A percentile compares a stretch with the other conserved stretches of the same genome.
These are phyloP conservation scores for Mormyrops attenuatus DNA, from an alignment of 2,797 vertebrate genomes.

Conservation along the genomic window DNA sequence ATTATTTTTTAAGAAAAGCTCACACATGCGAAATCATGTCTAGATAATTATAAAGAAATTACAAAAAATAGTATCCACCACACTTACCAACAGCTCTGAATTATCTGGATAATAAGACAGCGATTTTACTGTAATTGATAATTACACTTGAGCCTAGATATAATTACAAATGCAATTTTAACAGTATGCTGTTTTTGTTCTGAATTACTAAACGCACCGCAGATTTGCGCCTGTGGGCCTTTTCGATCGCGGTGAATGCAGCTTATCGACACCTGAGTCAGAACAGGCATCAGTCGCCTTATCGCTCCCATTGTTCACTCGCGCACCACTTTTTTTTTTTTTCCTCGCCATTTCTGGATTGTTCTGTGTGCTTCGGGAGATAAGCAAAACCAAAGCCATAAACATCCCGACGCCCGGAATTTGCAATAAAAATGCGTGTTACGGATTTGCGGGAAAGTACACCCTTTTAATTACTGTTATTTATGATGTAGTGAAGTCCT, in stretches of 20 bases:
- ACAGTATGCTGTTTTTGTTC: neutral
- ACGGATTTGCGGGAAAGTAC: neutral
- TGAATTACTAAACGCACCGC: neutral
- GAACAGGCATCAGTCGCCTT: neutral
- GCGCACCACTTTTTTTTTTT: neutral
- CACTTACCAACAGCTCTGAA: neutral
- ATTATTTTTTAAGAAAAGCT: neutral
- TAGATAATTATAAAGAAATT: neutral
- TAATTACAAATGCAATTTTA: neutral
- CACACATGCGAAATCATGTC: neutral
- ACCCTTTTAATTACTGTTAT: slow-evolving; percentile 10
- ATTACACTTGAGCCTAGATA: neutral
- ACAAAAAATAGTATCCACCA: neutral
- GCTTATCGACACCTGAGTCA: neutral
- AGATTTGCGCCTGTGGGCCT: neutral
- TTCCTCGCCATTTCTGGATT: neutral
- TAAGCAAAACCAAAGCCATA: neutral
- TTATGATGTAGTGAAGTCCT: slow-evolving; percentile 2
- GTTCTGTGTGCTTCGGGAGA: neutral
- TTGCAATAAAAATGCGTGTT: neutral
- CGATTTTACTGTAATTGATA: neutral
- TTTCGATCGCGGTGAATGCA: neutral
- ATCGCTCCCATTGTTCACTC: neutral
- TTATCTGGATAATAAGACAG: slow-evolving; percentile 1
- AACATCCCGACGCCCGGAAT: neutral